These are phyloP conservation scores for Kuschelorhynchus macadamiae DNA, from an alignment of 2,888 invertebrate species.

Conservation along the genomic window DNA sequence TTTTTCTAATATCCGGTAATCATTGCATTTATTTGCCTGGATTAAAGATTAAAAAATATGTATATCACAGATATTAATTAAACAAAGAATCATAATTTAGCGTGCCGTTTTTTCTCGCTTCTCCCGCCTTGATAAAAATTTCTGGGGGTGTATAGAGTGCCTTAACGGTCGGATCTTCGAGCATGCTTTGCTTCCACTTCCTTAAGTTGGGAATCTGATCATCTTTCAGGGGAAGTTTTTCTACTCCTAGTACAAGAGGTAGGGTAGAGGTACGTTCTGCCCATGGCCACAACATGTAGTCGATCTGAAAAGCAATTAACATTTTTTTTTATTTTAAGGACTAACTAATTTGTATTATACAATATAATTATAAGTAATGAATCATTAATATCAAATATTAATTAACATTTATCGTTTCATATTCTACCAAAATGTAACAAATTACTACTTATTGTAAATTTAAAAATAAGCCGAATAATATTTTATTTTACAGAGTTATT, in stretches of 20 bases:
- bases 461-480: too few relatives aligned
- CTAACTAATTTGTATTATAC: too few relatives aligned
- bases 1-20: too few relatives aligned
- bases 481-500: too few relatives aligned
- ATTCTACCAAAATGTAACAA: too few relatives aligned
- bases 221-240: constrained; percentile 54
- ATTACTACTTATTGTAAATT: too few relatives aligned
- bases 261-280: constrained; percentile 57
- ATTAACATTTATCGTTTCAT: too few relatives aligned
- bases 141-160: constrained; percentile 27
- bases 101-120: constrained; percentile 12
- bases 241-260: constrained; percentile 52
- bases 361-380: too few relatives aligned
- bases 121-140: constrained; percentile 3
- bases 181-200: constrained; percentile 61
- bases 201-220: constrained; percentile 55
- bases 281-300: constrained; percentile 64
- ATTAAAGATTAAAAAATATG: too few relatives aligned
- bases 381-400: too few relatives aligned
- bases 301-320: constrained; percentile 56
- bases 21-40: too few relatives aligned
- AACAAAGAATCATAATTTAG: constrained; percentile 19
- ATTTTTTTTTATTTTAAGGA: too few relatives aligned
- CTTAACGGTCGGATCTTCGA: constrained; percentile 54
- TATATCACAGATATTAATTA: neutral